Base-by-base conservation (phyloP, 2,113 vertebrate species). In the Gnathonemus longibarbis region DNA sequence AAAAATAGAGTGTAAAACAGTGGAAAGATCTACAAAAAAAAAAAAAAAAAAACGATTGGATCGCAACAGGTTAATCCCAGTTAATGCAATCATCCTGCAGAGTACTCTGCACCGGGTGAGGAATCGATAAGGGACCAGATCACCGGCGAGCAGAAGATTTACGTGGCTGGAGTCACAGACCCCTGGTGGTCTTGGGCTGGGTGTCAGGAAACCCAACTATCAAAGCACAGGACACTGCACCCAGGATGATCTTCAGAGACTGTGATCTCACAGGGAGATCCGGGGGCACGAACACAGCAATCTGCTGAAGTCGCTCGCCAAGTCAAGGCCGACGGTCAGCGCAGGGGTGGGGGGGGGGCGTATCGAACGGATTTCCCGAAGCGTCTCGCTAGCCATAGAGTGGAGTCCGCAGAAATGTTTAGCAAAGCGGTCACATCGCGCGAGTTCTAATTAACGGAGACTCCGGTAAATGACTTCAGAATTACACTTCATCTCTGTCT, bases 1-100 rank as follows among this genome's bases (percentile, higher is more conserved):
- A 88, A 88, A 88, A 58, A 53, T 8, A 88, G 46, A 15, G 27
- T 45, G 62, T 87, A 24, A 35, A 56, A 13, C 39, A 62, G 77
- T 17, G 1, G 50, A 24, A 45, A 53, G 85, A 35, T 1, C 9
- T 52, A 27, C 42, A 17, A 53, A 5, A 80, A 50, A 10, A 35
- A 46, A 39, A 46, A 39, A 42, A 50, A 74, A 53, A 70, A 84
- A 74, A 46, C 27, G 70, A 89, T 17, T 21, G 88, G 52, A 53
- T 50, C 74, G 48, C 35, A 89, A 84, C 90, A 87, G 84, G 91
- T 90, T 88, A 90, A 93, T 90, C 89, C 50, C 70, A 58, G 85
- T 87, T 90, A 90, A 89, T 31, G n/a, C 85, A 53, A 70, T 56
- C 50, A 84, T 91, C 85, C 88, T 48, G 80, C 74, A 89, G 90